phyloP scores from a whole-genome alignment of 2,888 invertebrate species.

The Diploptera punctata region DNA sequence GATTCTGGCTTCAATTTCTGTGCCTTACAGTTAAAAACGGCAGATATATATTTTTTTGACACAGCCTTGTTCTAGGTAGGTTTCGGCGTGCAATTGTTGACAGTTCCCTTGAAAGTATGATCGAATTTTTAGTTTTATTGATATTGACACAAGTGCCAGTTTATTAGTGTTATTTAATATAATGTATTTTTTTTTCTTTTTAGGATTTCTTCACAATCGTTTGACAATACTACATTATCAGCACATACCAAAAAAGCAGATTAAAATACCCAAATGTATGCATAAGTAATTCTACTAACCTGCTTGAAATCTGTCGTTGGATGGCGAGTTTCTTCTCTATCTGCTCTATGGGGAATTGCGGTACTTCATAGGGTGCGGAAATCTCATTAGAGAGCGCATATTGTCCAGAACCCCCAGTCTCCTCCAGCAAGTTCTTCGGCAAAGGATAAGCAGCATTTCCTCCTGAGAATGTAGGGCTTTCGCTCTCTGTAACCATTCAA shows the following conservation, averaged over 20 bases:
- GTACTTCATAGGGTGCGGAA: constrained; percentile 96
- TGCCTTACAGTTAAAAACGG: no score
- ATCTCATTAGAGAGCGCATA: constrained; percentile 81
- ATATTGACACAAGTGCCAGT: no score
- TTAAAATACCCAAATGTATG: neutral
- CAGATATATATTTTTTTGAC: no score
- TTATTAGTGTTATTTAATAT: no score
- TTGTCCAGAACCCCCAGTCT: constrained; percentile 57
- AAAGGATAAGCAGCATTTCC: constrained; percentile 46
- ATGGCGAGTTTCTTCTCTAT: constrained; percentile 92
- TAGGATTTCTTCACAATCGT: neutral
- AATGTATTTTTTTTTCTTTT: no score
- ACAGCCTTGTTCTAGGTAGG: no score
- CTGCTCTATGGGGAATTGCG: constrained; percentile 97
- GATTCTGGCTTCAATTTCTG: no score
- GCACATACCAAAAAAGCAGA: neutral
- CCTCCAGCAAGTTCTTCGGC: constrained; percentile 46
- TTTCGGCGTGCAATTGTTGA: no score
- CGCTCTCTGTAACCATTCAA: constrained; percentile 72
- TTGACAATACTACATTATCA: neutral
- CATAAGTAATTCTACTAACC: no score
- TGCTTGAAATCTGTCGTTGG: constrained; percentile 86
- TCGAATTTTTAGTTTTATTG: no score
- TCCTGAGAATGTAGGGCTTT: constrained; percentile 69
- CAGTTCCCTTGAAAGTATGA: no score